These are phyloP conservation scores for Pollimyrus isidori DNA, from an alignment of 2,113 vertebrate species.

Conservation along the genomic window DNA sequence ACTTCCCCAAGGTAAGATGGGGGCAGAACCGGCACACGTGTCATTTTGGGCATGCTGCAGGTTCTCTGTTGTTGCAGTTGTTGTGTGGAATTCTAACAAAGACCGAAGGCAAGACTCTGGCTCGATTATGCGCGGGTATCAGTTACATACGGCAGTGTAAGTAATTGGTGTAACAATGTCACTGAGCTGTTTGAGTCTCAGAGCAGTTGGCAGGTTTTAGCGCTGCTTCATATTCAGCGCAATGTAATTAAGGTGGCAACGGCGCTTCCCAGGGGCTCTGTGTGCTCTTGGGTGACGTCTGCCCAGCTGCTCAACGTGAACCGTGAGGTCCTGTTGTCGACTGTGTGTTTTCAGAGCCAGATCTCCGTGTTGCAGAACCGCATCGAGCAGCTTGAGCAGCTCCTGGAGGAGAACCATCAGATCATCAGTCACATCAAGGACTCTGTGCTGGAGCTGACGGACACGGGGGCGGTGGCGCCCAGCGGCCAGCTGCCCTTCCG, in stretches of 20 bases:
- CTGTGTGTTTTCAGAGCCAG: slow-evolving; percentile 71
- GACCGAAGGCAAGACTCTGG: background rate
- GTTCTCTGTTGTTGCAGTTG: background rate
- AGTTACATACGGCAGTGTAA: background rate
- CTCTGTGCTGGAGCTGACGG: slow-evolving; percentile 94
- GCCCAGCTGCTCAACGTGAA: slow-evolving; percentile 10
- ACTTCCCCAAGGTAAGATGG: slow-evolving; percentile 85
- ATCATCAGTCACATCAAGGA: slow-evolving; percentile 99
- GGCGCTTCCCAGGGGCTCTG: background rate
- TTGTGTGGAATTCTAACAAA: background rate
- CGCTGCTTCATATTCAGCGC: background rate
- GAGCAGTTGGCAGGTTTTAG: background rate
- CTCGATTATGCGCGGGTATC: background rate
- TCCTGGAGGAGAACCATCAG: slow-evolving; percentile 96
- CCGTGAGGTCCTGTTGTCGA: slow-evolving; percentile 21
- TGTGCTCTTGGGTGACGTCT: background rate
- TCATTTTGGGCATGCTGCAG: background rate
- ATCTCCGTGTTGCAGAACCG: slow-evolving; percentile 97
- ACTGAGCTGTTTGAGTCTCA: slow-evolving; percentile 3
- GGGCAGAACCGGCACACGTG: background rate
- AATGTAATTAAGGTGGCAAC: background rate
- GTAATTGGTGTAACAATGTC: background rate
- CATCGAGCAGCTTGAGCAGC: slow-evolving; percentile 95
- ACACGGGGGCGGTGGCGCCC: slow-evolving; percentile 71
- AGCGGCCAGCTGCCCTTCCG: slow-evolving; percentile 70